Evolutionary conservation across 2,113 vertebrate genomes (phyloP).

Genomic region (Jacana jacana): DNA sequence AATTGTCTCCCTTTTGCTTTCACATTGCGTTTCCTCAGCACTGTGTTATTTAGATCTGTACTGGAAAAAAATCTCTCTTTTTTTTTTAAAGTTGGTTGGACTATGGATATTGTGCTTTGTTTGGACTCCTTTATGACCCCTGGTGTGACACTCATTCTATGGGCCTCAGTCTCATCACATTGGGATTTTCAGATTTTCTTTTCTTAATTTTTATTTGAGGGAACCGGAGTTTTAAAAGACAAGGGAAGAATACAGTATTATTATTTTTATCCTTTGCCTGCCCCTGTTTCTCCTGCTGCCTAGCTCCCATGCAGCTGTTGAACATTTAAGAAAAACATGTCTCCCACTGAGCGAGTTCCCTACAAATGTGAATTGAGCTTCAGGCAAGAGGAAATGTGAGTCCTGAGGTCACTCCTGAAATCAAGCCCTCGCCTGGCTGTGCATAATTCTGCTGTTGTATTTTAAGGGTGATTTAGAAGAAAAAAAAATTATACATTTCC

Average conservation of each 20-base stretch:
- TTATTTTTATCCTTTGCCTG: slow-evolving; percentile 17
- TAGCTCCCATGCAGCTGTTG: slow-evolving; percentile 52
- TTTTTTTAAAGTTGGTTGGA: neutral
- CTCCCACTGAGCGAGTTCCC: slow-evolving; percentile 56
- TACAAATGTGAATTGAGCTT: slow-evolving; percentile 36
- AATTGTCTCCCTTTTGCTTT: neutral
- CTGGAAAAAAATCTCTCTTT: too few relatives aligned
- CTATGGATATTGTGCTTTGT: neutral
- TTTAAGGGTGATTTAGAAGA: neutral
- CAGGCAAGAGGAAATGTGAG: slow-evolving; percentile 50
- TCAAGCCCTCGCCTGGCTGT: neutral
- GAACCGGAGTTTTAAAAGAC: neutral
- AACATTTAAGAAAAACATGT: slow-evolving; percentile 58
- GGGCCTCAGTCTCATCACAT: neutral
- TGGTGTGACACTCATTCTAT: neutral
- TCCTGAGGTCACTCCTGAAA: slow-evolving; percentile 50
- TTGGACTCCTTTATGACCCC: neutral
- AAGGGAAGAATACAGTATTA: neutral
- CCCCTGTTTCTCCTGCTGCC: slow-evolving; percentile 22
- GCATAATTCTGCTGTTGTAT: slow-evolving; percentile 25
- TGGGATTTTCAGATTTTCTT: slow-evolving; percentile 4
- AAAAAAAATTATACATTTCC: neutral
- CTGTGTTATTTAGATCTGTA: neutral
- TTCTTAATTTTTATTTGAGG: neutral
- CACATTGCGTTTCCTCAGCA: neutral